Base-by-base conservation (phyloP, 2,888 invertebrate genomes). In the Caenorhabditis sp. region DNA sequence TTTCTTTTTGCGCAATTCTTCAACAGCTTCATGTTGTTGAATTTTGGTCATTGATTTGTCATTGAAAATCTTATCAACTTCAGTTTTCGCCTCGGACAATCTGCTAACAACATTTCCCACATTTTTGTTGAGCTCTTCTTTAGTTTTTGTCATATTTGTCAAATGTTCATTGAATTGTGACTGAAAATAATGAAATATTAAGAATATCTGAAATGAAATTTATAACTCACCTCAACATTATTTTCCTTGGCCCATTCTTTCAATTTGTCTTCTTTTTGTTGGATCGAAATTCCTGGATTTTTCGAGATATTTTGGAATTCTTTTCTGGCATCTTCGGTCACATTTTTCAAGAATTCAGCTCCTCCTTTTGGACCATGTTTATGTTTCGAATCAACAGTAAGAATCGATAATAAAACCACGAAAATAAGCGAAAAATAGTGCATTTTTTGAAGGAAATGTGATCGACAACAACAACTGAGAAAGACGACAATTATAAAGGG, bases 71-170 rank as follows among this genome's bases (percentile, higher is more conserved):
- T 69, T 67, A 21, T 76, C 76, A 7, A 76, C 59, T n/a, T 70
- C 63, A 26, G 49, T 26, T 53, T 76, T 72, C n/a, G 72, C 72
- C 1, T 61, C 64, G 8, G 72, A 67, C 7, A 76, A 60, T 52
- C 64, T 50, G 3, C 59, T 67, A 58, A 76, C 67, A 49, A 73
- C 67, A 14, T n/a, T 56, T 23, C 65, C 53, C 36, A 76, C 63
- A 49, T 76, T 76, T 64, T 73, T 63, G 67, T 59, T 56, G 21
- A 72, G 27, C 52, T 76, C 62, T 23, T 63, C 61, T 56, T 72
- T 72, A 38, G 61, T 60, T n/a, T 38, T 7, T 2, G 63, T 59
- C 27, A 64, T 10, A 27, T 70, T 67, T 36, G 59, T 62, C 2
- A 38, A 26, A 56, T 69, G 72, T 56, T 72, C 70, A 17, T 65